Base-by-base conservation (phyloP, 1,140 invertebrate genomes). In the Halyomorpha halys region DNA sequence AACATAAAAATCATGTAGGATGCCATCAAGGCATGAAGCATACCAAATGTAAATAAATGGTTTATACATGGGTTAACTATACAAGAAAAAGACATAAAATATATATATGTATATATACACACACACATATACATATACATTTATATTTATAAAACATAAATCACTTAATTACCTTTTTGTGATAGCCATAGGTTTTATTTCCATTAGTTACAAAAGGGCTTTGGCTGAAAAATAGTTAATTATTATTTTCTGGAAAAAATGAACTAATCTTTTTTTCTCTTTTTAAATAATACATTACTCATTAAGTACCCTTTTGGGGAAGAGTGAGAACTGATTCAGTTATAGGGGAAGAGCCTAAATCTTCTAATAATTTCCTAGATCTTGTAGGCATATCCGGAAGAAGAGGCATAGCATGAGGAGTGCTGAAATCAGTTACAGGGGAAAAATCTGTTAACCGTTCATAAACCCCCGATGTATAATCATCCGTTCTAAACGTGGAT, bases 331-430 rank as follows among this genome's bases (percentile, higher is more conserved):
- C 70, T 18, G 72, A 71, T 62, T 74, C 73, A 19, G 72, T 75
- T 59, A 78, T 77, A 27, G 81, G 81, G 60, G 78, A 77, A 66
- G 79, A 80, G 39, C 80, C 81, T 56, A 83, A 75, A 68, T 83
- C 79, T 68, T 83, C 81, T 39, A 84, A 73, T 39, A 84, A 75
- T 68, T 80, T 81, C 44, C 82, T 70, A 15, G 82, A 83, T 59
- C 80, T 75, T 13, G 78, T 79, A 44, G 80, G 81, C 75, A 83
- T 81, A 71, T 84, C 83, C 53, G 79, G 81, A 21, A 84, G 74
- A 3, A 84, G 70, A 2, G 82, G 82, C 82, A 84, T 84, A 11
- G 82, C 81, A 13, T 81, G 79, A 2, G 81, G 81, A 5, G 80
- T 80, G 51, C 60, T 67, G 66, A 75, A 74, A 69, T 80, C 79